Evolutionary conservation across 2,888 invertebrate genomes (phyloP), one percentile per base, ranked within the genome.

Genomic region (Oligia latruncula): DNA sequence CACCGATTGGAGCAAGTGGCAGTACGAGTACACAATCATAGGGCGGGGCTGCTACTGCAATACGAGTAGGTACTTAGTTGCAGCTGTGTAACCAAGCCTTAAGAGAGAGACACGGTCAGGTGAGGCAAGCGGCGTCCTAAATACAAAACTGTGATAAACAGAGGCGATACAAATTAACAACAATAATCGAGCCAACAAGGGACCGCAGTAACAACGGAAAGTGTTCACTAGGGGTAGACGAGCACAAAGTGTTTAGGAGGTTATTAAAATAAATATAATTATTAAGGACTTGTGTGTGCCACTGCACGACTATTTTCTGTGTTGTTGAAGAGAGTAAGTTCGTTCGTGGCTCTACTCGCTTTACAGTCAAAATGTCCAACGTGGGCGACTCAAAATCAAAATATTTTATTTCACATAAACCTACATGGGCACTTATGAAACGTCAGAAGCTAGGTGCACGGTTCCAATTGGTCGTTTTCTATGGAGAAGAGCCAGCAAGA

Each of bases 161-260:
- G 90, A 89, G 88, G 88, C 91, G 91, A 93, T 93, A 93, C 92
- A 92, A 94, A 95, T 94, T 94, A 93, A 93, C 93, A 92, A 93
- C 93, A 94, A 94, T 93, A 93, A 93, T 93, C 91, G 89, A 90
- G 87, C 89, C 89, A 91, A 92, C 90, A 90, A 89, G 90, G 89
- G 88, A 89, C 91, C 84, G 89, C 91, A 91, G 88, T 89, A 91
- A 91, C 90, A 87, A 88, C 88, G 81, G 90, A 91, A 91, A 93
- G 90, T 90, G 89, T 91, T 90, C 84, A 40, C 76, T 49, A 49
- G 17, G 91, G 92, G 87, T 90, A 91, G 55, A 80, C 86, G 72
- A 43, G 60, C 58, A 85, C 84, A 86, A 71, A 86, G 43, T 76
- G 23, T 23, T 80, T 58, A 43, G 9, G 3, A 46, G 13, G 29